Evolutionary conservation across 2,888 invertebrate genomes (phyloP).

Genomic region (Agrochola litura): DNA sequence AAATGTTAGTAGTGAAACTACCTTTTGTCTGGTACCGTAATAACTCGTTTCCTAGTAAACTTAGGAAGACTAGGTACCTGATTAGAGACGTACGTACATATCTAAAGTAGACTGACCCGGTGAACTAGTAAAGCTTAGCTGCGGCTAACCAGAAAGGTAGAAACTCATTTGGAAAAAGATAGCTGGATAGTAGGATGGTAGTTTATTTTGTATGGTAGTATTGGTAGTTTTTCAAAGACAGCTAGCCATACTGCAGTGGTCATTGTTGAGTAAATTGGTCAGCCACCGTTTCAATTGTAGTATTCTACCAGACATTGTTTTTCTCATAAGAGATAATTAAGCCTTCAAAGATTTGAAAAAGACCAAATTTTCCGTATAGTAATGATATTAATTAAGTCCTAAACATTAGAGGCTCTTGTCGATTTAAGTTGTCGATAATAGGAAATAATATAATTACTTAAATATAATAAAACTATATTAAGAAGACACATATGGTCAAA

Average conservation of each 20-base stretch:
- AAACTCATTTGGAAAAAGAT: constrained; percentile 8
- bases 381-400: neutral
- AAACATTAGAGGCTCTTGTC: neutral
- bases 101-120: constrained; percentile 16
- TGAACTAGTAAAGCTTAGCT: constrained; percentile 28
- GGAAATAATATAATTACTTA: constrained; percentile 12
- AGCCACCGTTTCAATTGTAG: neutral
- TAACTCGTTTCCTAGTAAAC: constrained; percentile 21
- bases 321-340: neutral
- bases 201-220: too few species aligned
- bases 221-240: too few species aligned
- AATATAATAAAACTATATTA: constrained; percentile 15
- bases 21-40: constrained; percentile 3
- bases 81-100: neutral
- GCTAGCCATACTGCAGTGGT: neutral
- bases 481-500: constrained; percentile 28
- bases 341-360: too few species aligned
- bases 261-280: neutral
- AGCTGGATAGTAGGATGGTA: neutral
- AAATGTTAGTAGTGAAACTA: constrained; percentile 27
- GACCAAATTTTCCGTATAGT: neutral
- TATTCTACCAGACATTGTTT: neutral
- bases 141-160: constrained; percentile 9
- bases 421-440: neutral
- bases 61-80: neutral